Evolutionary conservation across 2,888 invertebrate species (phyloP).

Genomic region (Xanthia icteritia): DNA sequence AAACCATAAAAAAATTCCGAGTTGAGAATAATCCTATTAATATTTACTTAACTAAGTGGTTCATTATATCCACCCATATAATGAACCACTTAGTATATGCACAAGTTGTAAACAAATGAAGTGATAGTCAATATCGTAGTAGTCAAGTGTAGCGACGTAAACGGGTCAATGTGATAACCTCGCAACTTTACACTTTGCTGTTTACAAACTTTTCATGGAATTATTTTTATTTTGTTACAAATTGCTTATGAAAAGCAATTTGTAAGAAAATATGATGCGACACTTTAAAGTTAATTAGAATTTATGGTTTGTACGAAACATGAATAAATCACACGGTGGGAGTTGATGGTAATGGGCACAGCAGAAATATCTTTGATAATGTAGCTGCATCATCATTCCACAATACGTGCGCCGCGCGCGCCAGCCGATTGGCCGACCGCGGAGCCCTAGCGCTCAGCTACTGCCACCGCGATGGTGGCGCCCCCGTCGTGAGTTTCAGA

Average conservation of each 20-base stretch:
- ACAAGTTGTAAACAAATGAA: constrained; percentile 1
- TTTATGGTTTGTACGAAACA: not conserved
- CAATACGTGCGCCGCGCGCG: too few relatives aligned
- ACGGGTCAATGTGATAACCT: not conserved
- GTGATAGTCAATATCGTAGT: not conserved
- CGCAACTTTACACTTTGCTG: constrained; percentile 10
- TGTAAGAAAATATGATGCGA: constrained; percentile 1
- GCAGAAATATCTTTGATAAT: not conserved
- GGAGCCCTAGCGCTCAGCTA: too few relatives aligned
- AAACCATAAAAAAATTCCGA: not conserved
- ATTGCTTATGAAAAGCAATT: not conserved
- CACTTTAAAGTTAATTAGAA: not conserved
- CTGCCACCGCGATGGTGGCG: too few relatives aligned
- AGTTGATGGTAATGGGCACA: not conserved
- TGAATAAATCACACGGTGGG: not conserved
- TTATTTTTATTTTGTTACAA: not conserved
- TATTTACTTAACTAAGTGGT: too few relatives aligned
- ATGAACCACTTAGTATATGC: not conserved
- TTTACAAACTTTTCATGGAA: constrained; percentile 1
- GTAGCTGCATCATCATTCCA: too few relatives aligned
- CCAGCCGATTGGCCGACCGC: too few relatives aligned
- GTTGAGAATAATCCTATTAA: too few relatives aligned
- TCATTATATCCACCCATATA: too few relatives aligned
- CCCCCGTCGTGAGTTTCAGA: too few relatives aligned
- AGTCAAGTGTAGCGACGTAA: not conserved